phyloP scores from a whole-genome alignment of 2,888 invertebrate species.

The Melinopterus prodromus region DNA sequence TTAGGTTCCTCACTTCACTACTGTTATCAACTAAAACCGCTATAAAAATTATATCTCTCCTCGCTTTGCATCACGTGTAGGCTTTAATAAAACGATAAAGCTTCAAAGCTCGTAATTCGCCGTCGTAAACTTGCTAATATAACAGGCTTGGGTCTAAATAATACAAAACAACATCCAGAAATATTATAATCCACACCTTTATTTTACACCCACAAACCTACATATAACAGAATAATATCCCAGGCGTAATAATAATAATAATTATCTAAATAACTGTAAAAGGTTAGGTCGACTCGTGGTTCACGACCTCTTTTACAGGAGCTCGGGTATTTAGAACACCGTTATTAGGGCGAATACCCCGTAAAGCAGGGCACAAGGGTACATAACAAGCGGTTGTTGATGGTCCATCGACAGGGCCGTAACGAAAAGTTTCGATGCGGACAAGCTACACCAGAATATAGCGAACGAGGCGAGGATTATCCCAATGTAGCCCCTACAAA shows the following conservation, averaged over 20 bases:
- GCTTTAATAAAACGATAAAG: neutral
- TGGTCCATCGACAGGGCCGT: conserved; percentile 78
- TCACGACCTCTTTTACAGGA: conserved; percentile 9
- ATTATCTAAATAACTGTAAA: conserved; percentile 17
- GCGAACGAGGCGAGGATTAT: conserved; percentile 65
- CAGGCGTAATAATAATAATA: conserved; percentile 16
- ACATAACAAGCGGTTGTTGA: conserved; percentile 75
- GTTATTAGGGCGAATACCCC: conserved; percentile 81
- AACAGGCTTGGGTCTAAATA: neutral
- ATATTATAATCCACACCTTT: neutral
- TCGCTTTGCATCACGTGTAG: neutral
- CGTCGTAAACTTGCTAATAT: too few relatives aligned
- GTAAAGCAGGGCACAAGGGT: conserved; percentile 80
- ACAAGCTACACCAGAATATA: conserved; percentile 77
- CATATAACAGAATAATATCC: conserved; percentile 13
- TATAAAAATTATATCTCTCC: conserved; percentile 5
- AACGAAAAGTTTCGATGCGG: conserved; percentile 81
- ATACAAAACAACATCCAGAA: conserved; percentile 21
- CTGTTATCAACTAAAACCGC: conserved; percentile 6
- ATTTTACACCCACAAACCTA: conserved; percentile 10
- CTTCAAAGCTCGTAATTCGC: neutral
- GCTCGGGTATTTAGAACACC: conserved; percentile 67
- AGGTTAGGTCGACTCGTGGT: conserved; percentile 11
- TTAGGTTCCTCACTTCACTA: too few relatives aligned
- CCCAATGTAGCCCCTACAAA: conserved; percentile 66